Percentiles rank a stretch among this genome's conserved stretches.
phyloP scores from a whole-genome alignment of 2,113 vertebrate species.

The Leptocoma aspasia region DNA sequence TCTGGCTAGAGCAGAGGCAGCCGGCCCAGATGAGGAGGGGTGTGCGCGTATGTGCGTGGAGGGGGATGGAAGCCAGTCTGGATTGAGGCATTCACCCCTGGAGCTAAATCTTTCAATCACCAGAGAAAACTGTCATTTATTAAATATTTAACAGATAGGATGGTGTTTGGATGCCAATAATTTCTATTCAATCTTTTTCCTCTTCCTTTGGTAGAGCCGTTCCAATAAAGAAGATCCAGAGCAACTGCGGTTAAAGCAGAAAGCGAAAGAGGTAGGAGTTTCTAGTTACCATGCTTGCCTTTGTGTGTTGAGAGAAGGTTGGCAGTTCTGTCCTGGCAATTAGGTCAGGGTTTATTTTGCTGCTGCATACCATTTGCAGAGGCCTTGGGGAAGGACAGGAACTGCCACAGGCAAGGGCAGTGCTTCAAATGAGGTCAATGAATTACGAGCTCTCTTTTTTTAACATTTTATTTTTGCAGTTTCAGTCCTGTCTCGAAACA shows the following conservation, averaged over 20 bases:
- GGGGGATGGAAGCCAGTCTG: conserved; percentile 50
- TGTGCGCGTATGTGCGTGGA: background rate
- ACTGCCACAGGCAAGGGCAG: conserved; percentile 91
- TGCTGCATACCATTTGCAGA: conserved; percentile 91
- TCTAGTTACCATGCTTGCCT: conserved; percentile 63
- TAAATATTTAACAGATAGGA: conserved; percentile 75
- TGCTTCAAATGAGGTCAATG: conserved; percentile 78
- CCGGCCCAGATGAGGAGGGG: conserved; percentile 56
- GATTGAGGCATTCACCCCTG: conserved; percentile 70
- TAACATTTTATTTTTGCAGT: conserved; percentile 74
- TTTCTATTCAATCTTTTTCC: conserved; percentile 65
- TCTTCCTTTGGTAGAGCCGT: conserved; percentile 86
- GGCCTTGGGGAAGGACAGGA: conserved; percentile 91
- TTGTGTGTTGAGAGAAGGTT: conserved; percentile 74
- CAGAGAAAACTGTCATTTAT: conserved; percentile 76
- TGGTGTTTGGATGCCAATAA: conserved; percentile 69
- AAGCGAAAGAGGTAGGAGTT: conserved; percentile 87
- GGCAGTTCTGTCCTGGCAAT: conserved; percentile 85
- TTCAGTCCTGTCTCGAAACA: conserved; percentile 73
- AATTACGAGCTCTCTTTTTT: conserved; percentile 74
- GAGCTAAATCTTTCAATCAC: conserved; percentile 77
- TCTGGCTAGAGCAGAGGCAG: conserved; percentile 69
- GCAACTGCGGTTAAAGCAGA: conserved; percentile 89
- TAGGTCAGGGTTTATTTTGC: conserved; percentile 95
- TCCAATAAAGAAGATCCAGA: conserved; percentile 88